A percentile compares a stretch with the other conserved stretches of the same genome.
phyloP scores from a whole-genome alignment of 2,888 invertebrate genomes.

The Cryptophagus acutangulus region DNA sequence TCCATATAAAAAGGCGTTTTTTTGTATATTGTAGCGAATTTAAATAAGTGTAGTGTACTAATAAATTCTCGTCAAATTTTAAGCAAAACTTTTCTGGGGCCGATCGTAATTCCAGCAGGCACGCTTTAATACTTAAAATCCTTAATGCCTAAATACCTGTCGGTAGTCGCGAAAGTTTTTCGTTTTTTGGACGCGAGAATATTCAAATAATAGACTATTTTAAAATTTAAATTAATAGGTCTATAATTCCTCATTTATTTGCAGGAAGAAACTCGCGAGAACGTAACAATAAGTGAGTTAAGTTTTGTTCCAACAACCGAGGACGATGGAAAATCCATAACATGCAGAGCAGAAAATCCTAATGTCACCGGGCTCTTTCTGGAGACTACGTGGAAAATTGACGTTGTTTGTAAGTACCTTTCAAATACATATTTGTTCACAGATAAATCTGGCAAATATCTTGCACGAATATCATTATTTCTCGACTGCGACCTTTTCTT shows the following conservation, averaged over 20 bases:
- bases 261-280: conserved; percentile 76
- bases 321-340: conserved; percentile 84
- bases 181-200: conserved; percentile 24
- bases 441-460: no score
- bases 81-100: no score
- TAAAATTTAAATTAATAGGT: conserved; percentile 39
- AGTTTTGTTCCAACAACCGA: conserved; percentile 84
- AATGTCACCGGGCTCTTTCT: conserved; percentile 77
- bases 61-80: no score
- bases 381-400: conserved; percentile 82
- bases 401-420: conserved; percentile 80
- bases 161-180: conserved; percentile 24
- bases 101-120: conserved; percentile 27
- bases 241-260: conserved; percentile 39
- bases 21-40: no score
- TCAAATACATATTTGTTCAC: background rate
- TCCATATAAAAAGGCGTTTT: no score
- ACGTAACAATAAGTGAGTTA: conserved; percentile 78
- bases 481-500: no score
- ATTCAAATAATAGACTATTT: conserved; percentile 32
- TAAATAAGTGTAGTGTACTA: no score
- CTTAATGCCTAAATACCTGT: conserved; percentile 13
- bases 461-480: no score
- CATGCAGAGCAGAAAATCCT: conserved; percentile 87
- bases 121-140: conserved; percentile 28